Evolutionary conservation across 1,140 invertebrate species (phyloP), one percentile per base, ranked within the genome.

Genomic region (Nomia melanderi): DNA sequence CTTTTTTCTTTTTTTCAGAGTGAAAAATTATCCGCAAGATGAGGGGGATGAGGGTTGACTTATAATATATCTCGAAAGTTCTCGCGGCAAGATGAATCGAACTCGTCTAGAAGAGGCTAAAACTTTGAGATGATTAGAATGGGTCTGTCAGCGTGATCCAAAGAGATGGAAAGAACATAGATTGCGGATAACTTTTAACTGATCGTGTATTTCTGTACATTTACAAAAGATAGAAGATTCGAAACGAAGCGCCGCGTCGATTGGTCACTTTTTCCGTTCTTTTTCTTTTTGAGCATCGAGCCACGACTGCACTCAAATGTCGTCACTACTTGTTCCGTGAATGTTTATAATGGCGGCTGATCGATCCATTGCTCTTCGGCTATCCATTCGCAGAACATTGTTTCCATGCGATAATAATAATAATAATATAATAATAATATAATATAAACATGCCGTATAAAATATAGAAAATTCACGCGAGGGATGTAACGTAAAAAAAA

Each of bases 321-420:
- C 59, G 80, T 82, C 67, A 82, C 79, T 86, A 86, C 75, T 72
- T 72, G 77, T 75, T 73, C 78, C 70, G 73, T 82, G 75, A 86
- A n/a, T 84, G 72, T 79, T 87, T 79, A 79, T 77, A 85, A 83
- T 72, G 36, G 64, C 20, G 14, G n/a, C 6, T 33, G 41, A n/a
- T n/a, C 59, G 20, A 25, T 62, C 65, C 62, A 66, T 17, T 70
- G 41, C 65, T 27, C 29, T 17, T 65, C 54, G 77, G 53, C 60
- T 44, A 12, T 53, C 14, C n/a, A 12, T 78, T 78, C 71, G 54
- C 53, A 74, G 62, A 74, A 78, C 59, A 25, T 62, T 62, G n/a
- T 62, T 67, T 62, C 36, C 33, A 36, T 14, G 54, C 27, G 20
- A 53, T 74, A 44, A 17, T 59, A 47, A 62, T 50, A 59, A 39